Evolutionary conservation across 1,140 invertebrate genomes (phyloP).

Genomic region (Diuraphis noxia): DNA sequence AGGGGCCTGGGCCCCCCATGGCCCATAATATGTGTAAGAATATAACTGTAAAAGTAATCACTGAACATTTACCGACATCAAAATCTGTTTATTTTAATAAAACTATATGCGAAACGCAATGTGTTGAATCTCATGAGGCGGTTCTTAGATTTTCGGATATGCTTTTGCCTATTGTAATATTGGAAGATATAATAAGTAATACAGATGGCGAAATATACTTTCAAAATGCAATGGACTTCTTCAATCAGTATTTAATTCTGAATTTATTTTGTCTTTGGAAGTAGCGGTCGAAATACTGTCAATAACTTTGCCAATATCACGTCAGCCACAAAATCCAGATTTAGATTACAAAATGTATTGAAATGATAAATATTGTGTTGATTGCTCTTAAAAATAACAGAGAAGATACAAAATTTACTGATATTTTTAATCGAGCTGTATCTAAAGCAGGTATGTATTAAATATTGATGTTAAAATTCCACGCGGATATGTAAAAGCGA

Average conservation of each 20-base stretch:
- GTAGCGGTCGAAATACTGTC: no score
- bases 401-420: neutral
- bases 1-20: no score
- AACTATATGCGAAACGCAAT: neutral
- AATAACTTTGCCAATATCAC: no score
- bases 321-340: neutral
- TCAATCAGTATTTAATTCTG: no score
- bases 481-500: neutral
- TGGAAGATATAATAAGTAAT: constrained; percentile 1
- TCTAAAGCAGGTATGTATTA: neutral
- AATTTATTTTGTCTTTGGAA: no score
- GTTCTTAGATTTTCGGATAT: neutral
- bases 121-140: neutral
- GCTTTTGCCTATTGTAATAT: neutral
- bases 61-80: neutral
- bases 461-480: constrained; percentile 11
- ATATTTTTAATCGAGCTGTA: neutral
- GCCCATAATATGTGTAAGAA: no score
- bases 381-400: neutral
- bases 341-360: neutral
- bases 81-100: constrained; percentile 10
- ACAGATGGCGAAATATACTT: neutral
- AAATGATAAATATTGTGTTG: neutral
- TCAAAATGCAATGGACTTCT: neutral
- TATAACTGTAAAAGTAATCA: neutral